Percentiles rank a stretch among this genome's conserved stretches.
phyloP scores from a whole-genome alignment of 1,140 invertebrate genomes.

The Asbolus verrucosus region DNA sequence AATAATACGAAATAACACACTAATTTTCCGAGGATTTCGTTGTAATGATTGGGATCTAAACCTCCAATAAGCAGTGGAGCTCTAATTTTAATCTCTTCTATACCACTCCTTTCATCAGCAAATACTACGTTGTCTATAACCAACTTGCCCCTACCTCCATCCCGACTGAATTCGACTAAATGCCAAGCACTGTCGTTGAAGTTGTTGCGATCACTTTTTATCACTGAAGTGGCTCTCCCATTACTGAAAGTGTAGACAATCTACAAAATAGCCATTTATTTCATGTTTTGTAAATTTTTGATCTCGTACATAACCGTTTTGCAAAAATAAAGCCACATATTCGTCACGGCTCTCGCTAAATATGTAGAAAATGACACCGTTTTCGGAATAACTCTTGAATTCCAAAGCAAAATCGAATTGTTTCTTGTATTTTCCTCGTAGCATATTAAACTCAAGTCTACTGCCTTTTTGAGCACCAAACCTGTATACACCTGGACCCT shows the following conservation, averaged over 20 bases:
- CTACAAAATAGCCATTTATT: constrained; percentile 58
- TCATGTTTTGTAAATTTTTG: not conserved
- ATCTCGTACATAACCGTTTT: constrained; percentile 77
- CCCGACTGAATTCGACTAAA: constrained; percentile 73
- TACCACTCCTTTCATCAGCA: no score
- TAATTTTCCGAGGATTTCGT: constrained; percentile 58
- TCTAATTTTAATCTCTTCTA: constrained; percentile 72
- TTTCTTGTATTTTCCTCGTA: constrained; percentile 73
- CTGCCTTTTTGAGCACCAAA: constrained; percentile 69
- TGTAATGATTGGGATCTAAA: constrained; percentile 54
- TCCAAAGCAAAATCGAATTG: constrained; percentile 83
- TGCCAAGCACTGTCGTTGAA: constrained; percentile 94
- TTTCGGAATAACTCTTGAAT: constrained; percentile 80
- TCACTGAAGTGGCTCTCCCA: constrained; percentile 74
- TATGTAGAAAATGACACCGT: constrained; percentile 89
- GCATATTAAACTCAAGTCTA: constrained; percentile 76
- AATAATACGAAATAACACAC: constrained; percentile 58
- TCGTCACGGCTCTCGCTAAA: constrained; percentile 69
- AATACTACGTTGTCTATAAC: constrained; percentile 77
- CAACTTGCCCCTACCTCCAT: constrained; percentile 72
- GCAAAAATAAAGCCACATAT: constrained; percentile 85
- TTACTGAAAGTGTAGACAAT: constrained; percentile 80
- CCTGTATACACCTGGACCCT: constrained; percentile 39
- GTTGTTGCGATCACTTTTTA: constrained; percentile 67
- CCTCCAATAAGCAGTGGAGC: constrained; percentile 88